phyloP scores from a whole-genome alignment of 2,888 invertebrate species.

The Drosophila gaucha region DNA sequence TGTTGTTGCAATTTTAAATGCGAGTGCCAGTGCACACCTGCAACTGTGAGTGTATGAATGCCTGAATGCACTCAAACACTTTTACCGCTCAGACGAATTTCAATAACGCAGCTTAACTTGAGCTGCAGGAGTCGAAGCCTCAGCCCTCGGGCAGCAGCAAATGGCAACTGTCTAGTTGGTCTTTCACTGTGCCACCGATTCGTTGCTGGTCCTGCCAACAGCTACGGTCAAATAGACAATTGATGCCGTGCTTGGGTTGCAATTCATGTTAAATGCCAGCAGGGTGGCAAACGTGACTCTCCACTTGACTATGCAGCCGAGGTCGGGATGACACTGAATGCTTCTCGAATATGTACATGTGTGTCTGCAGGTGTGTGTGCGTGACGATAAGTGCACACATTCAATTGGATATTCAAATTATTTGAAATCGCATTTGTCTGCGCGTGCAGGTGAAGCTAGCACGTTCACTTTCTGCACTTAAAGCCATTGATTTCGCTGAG shows the following conservation, averaged over 20 bases:
- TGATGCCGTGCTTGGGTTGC: constrained; percentile 64
- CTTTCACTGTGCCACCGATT: constrained; percentile 41
- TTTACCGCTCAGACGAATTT: constrained; percentile 69
- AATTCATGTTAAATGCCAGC: constrained; percentile 56
- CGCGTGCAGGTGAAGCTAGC: constrained; percentile 58
- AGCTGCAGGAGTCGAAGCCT: neutral
- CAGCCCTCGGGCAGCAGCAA: constrained; percentile 4
- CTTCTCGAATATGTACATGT: constrained; percentile 6
- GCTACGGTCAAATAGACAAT: constrained; percentile 71
- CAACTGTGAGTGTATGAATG: constrained; percentile 33
- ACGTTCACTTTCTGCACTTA: constrained; percentile 61
- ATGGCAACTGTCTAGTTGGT: constrained; percentile 35
- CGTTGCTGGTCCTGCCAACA: constrained; percentile 18
- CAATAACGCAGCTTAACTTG: constrained; percentile 61
- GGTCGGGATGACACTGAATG: constrained; percentile 15
- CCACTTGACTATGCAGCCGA: constrained; percentile 21
- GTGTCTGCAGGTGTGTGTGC: constrained; percentile 29
- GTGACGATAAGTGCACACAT: constrained; percentile 71
- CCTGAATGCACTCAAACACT: constrained; percentile 72
- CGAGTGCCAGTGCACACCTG: constrained; percentile 23
- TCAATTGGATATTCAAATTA: constrained; percentile 78
- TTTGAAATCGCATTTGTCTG: constrained; percentile 75
- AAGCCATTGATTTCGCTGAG: constrained; percentile 57
- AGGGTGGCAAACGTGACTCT: constrained; percentile 64
- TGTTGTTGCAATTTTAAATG: constrained; percentile 32